Evolutionary conservation across 2,797 vertebrate species (phyloP), one percentile per base, ranked within the genome.

Genomic region (Garrulus glandarius): DNA sequence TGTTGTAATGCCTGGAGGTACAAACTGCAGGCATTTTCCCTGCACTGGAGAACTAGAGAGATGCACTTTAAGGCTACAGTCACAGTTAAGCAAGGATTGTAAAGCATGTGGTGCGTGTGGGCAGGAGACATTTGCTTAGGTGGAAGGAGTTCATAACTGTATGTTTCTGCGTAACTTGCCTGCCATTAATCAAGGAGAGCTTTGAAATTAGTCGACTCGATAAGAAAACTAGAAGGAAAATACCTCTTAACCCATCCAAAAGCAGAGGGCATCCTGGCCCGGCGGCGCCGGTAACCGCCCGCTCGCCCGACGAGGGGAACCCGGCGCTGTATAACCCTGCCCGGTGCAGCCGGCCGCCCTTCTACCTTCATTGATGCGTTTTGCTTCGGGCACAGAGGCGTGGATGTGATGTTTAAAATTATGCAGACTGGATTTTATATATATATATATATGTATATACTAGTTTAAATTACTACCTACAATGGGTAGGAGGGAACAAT

Each of bases 1-100:
- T 60, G 81, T 94, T 95, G 85, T 84, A 92, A 47, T 11, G 91
- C 84, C 94, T 88, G 80, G 44, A 96, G 95, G 94, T 78, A 89
- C 49, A 83, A 90, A 88, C 80, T 87, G 84, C 77, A 68, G 75
- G 74, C 92, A n/a, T 77, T 52, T 69, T 76, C 52, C 49, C 27
- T 16, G 10, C 60, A 3, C n/a, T 34, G 14, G 24, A 60, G 70
- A 67, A 9, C 20, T 3, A 9, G 34, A 22, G 55, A 61, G 72
- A 46, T 15, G 43, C 5, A 2, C 22, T 84, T 61, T 50, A 49
- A 39, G 55, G 24, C 37, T 71, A 5, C 5, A 13, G n/a, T 10
- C 39, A 22, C 21, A 14, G 55, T 7, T 14, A 30, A 47, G 39
- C 55, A 14, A 39, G 18, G 39, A 15, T 8, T 26, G 47, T 29